These are phyloP conservation scores for Eretmochelys imbricata DNA, from an alignment of 2,113 vertebrate genomes.

Conservation along the genomic window DNA sequence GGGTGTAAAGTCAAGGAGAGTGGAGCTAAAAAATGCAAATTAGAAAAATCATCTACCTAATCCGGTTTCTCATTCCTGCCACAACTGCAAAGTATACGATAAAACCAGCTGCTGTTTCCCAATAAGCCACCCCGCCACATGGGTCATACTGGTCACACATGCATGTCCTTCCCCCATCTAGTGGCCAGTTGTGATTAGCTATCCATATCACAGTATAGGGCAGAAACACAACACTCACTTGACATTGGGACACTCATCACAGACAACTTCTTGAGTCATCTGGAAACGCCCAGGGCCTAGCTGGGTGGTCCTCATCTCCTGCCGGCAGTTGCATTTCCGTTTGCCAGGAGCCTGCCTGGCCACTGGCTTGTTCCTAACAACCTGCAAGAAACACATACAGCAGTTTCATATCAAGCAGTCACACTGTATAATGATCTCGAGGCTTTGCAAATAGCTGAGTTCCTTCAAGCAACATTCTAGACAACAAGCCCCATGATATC, in stretches of 20 bases:
- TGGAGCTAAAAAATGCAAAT: background rate
- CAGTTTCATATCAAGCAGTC: background rate
- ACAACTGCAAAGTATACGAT: background rate
- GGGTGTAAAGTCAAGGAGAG: background rate
- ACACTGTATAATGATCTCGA: too few relatives aligned
- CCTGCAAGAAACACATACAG: conserved; percentile 74
- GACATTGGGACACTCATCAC: conserved; percentile 97
- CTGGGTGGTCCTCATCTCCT: conserved; percentile 99
- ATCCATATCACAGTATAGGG: accelerated
- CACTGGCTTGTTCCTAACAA: conserved; percentile 95
- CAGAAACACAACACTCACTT: conserved; percentile 84
- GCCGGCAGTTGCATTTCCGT: conserved; percentile 97
- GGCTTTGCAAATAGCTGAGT: too few relatives aligned
- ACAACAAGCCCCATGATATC: background rate
- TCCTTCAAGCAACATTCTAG: background rate
- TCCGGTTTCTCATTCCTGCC: background rate
- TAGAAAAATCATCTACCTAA: background rate
- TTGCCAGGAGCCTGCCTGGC: conserved; percentile 96
- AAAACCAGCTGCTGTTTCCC: background rate
- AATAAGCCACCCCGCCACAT: background rate
- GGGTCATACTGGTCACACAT: background rate
- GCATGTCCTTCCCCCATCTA: background rate
- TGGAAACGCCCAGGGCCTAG: conserved; percentile 98
- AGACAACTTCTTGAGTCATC: conserved; percentile 99
- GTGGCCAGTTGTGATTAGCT: background rate